Evolutionary conservation across 2,888 invertebrate genomes (phyloP).

Genomic region (Liopterus haemorrhoidalis): DNA sequence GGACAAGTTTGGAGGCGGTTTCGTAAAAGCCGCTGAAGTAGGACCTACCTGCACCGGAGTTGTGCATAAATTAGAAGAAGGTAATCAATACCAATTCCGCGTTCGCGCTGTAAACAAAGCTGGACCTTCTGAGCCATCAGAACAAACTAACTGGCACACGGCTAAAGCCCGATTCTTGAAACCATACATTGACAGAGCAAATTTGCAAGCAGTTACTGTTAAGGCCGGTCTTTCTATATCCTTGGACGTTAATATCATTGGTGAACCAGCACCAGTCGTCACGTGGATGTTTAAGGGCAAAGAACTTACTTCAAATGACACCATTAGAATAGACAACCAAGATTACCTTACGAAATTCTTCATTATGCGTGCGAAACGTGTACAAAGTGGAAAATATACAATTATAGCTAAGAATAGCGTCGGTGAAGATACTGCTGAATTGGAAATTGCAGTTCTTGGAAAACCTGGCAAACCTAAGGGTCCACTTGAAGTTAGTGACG

Average conservation of each 20-base stretch:
- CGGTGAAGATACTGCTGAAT: constrained; percentile 85
- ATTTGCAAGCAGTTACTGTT: constrained; percentile 74
- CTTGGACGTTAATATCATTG: constrained; percentile 82
- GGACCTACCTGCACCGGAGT: constrained; percentile 81
- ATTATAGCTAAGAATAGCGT: constrained; percentile 88
- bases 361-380: constrained; percentile 73
- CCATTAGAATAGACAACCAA: constrained; percentile 69
- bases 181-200: constrained; percentile 88
- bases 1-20: constrained; percentile 78
- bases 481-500: constrained; percentile 79
- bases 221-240: constrained; percentile 85
- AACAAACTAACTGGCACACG: constrained; percentile 86
- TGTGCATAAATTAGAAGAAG: constrained; percentile 85
- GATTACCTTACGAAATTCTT: constrained; percentile 90
- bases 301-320: constrained; percentile 56
- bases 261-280: constrained; percentile 89
- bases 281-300: constrained; percentile 80
- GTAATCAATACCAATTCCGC: constrained; percentile 92
- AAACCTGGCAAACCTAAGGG: constrained; percentile 77
- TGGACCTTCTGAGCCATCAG: constrained; percentile 86
- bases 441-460: constrained; percentile 78
- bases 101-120: constrained; percentile 94
- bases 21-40: constrained; percentile 79
- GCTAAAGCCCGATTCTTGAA: constrained; percentile 88
- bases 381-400: constrained; percentile 79